A percentile compares a stretch with the other conserved stretches of the same genome.
These are phyloP conservation scores for Microtus agrestis DNA, from an alignment of 2,797 vertebrate genomes.

Conservation along the genomic window DNA sequence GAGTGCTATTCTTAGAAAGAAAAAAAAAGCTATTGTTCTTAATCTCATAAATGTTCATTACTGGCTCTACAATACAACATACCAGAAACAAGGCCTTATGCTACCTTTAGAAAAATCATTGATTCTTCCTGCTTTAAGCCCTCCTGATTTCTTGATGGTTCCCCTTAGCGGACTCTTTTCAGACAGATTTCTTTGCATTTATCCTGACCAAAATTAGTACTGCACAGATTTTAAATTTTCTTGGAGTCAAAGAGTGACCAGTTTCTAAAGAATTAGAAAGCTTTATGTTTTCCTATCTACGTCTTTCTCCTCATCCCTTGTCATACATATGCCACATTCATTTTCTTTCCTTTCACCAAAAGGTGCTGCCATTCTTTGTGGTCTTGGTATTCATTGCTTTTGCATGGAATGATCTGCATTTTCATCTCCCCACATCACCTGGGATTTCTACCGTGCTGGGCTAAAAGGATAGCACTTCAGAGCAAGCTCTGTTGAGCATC, in stretches of 20 bases:
- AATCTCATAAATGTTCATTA: background rate
- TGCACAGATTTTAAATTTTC: background rate
- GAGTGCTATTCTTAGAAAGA: background rate
- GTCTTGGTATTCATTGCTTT: background rate
- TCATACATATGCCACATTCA: fast-evolving
- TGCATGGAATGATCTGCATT: background rate
- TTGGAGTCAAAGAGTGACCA: background rate
- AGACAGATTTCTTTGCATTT: background rate
- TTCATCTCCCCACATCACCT: background rate
- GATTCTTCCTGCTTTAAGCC: background rate
- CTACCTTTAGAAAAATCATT: background rate
- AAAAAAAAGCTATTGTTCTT: background rate
- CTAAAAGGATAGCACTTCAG: background rate
- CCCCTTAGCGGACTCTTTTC: background rate
- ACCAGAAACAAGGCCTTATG: background rate
- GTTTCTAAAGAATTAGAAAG: background rate
- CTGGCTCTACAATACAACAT: background rate
- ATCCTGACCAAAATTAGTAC: background rate
- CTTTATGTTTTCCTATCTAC: background rate
- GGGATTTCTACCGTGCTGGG: background rate
- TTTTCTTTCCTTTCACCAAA: background rate
- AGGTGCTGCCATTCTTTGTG: background rate
- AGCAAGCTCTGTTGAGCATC: background rate
- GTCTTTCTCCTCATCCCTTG: background rate
- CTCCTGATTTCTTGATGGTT: background rate